These are phyloP conservation scores for Hydrolagus colliei DNA, from an alignment of 2,797 vertebrate genomes.

Conservation along the genomic window DNA sequence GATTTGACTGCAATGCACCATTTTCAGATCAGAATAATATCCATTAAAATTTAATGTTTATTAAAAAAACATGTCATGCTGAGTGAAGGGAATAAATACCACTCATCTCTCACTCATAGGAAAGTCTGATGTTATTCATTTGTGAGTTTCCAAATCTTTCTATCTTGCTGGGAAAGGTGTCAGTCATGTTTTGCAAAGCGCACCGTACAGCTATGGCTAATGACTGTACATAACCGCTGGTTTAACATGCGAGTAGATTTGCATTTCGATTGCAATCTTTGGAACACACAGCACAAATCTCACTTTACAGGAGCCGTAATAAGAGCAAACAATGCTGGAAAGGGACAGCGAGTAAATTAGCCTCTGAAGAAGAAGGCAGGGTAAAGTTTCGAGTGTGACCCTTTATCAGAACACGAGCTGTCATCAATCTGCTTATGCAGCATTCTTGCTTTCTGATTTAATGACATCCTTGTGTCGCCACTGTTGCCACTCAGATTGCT, in stretches of 20 bases:
- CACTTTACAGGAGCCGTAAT: background rate
- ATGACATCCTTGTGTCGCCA: background rate
- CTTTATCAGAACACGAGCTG: background rate
- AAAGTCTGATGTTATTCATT: background rate
- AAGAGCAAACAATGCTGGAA: no score
- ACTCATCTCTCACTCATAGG: constrained; percentile 11
- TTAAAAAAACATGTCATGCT: constrained; percentile 23
- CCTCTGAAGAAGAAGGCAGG: no score
- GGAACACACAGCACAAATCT: background rate
- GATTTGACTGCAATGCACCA: constrained; percentile 31
- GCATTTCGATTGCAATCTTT: constrained; percentile 10
- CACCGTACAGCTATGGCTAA: background rate
- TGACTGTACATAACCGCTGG: constrained; percentile 4
- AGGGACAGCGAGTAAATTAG: no score
- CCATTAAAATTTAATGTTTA: constrained; percentile 30
- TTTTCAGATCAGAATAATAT: constrained; percentile 24
- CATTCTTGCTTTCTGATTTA: background rate
- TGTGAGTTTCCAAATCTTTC: background rate
- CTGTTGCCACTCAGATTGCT: background rate
- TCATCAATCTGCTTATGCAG: background rate
- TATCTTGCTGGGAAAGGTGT: background rate
- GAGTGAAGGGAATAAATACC: background rate
- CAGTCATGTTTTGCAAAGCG: constrained; percentile 16
- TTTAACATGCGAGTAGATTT: constrained; percentile 16
- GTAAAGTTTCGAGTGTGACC: no score